Conservation (phyloP, 2,797 vertebrate species). For the Poecilia gillii region DNA sequence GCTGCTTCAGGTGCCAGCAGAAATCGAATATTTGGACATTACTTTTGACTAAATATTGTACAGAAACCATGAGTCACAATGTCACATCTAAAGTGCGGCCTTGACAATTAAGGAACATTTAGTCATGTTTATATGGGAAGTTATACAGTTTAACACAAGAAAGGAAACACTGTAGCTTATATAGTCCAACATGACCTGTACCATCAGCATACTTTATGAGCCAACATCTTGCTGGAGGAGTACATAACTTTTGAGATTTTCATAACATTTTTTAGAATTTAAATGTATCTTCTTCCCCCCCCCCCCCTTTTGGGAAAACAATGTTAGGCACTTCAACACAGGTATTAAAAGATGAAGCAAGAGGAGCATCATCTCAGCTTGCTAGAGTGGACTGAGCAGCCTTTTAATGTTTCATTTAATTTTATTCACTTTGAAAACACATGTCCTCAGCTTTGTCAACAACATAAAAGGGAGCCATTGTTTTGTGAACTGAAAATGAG, state of each 20-base stretch:
- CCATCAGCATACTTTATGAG: background rate
- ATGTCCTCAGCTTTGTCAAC: background rate
- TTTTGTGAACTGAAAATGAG: background rate
- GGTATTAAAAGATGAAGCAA: slow-evolving; percentile 46
- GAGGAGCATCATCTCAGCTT: background rate
- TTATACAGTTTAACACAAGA: background rate
- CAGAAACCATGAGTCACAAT: background rate
- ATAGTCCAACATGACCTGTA: background rate
- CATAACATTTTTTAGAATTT: slow-evolving; percentile 9
- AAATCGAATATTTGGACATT: background rate
- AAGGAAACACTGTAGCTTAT: background rate
- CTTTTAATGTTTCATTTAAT: background rate
- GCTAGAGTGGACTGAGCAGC: background rate
- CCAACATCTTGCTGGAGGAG: background rate
- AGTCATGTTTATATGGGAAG: background rate
- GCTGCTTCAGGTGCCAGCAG: background rate
- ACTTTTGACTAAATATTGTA: background rate
- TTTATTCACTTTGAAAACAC: background rate
- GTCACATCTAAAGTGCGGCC: background rate
- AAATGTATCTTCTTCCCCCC: background rate
- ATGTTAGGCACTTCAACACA: slow-evolving; percentile 15
- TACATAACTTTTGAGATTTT: background rate
- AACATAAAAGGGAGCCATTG: background rate
- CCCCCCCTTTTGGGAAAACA: slow-evolving; percentile 10
- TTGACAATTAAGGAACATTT: background rate